Evolutionary conservation across 2,888 invertebrate genomes (phyloP).

Genomic region (Cloeon dipterum): DNA sequence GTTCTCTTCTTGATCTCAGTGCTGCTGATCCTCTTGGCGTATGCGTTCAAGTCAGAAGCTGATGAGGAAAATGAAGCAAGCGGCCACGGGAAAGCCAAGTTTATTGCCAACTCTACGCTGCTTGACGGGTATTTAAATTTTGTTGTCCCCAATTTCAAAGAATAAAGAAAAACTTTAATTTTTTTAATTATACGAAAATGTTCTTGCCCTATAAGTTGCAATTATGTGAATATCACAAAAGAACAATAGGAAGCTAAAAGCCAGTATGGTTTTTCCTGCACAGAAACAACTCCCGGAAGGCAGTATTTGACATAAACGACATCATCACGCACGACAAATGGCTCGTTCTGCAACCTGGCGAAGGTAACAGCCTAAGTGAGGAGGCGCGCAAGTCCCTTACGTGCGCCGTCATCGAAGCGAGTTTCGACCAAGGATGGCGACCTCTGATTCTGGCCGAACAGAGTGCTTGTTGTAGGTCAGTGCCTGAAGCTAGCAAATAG

Average conservation of each 20-base stretch:
- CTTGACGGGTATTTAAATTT: too few species aligned
- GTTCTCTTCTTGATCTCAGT: not conserved
- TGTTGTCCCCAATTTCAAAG: too few species aligned
- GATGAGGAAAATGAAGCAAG: not conserved
- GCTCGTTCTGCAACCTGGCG: constrained; percentile 2
- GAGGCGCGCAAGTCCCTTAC: constrained; percentile 8
- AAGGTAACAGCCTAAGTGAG: constrained; percentile 5
- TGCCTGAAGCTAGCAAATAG: not conserved
- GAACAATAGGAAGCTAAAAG: too few species aligned
- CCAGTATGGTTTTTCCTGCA: too few species aligned
- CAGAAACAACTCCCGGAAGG: too few species aligned
- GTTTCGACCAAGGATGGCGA: constrained; percentile 11
- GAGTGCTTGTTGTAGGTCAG: constrained; percentile 12
- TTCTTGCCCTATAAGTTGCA: too few species aligned
- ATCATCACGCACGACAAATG: constrained; percentile 4
- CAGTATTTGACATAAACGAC: constrained; percentile 4
- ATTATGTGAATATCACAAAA: too few species aligned
- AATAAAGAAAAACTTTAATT: too few species aligned
- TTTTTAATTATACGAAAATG: too few species aligned
- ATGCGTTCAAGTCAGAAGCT: not conserved
- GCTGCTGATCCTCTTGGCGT: not conserved
- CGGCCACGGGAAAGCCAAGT: too few species aligned
- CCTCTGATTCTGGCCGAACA: constrained; percentile 11
- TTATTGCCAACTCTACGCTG: too few species aligned
- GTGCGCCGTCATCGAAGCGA: constrained; percentile 10